Evolutionary conservation across 2,113 vertebrate species (phyloP).

Genomic region (Donacobius atricapilla): DNA sequence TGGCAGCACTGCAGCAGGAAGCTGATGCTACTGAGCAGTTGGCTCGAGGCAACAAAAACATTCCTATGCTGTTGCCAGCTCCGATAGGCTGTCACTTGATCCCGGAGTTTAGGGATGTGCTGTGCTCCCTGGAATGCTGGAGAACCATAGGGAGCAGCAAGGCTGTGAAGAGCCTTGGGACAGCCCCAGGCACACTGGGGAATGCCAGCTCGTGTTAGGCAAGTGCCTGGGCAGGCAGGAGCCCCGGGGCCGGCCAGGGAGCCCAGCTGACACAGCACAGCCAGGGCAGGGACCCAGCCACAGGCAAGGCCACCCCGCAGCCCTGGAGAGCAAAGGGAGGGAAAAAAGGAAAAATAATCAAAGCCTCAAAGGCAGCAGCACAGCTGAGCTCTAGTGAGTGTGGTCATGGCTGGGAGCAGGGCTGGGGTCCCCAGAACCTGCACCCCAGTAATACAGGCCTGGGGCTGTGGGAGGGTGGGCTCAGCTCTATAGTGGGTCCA

Average conservation of each 20-base stretch:
- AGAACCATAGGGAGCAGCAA: background rate
- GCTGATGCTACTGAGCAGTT: background rate
- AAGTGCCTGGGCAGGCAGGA: background rate
- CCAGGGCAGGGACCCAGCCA: background rate
- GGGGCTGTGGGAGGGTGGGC: rapidly evolving
- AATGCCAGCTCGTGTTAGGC: background rate
- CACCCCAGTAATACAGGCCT: rapidly evolving
- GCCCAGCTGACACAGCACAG: background rate
- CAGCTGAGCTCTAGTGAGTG: background rate
- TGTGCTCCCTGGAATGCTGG: background rate
- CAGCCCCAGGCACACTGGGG: background rate
- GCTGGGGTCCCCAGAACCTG: background rate
- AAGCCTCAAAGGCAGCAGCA: background rate
- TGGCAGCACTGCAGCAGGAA: rapidly evolving
- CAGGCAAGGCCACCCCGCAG: rapidly evolving
- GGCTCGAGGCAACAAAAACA: background rate
- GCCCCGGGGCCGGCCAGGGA: background rate
- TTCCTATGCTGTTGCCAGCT: background rate
- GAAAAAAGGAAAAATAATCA: background rate
- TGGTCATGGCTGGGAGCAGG: background rate
- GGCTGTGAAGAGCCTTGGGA: background rate
- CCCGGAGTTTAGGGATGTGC: background rate
- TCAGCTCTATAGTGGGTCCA: background rate
- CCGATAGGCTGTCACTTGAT: background rate
- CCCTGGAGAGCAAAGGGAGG: background rate